These are phyloP conservation scores for Abrostola tripartita DNA, from an alignment of 2,888 invertebrate genomes.

Conservation along the genomic window DNA sequence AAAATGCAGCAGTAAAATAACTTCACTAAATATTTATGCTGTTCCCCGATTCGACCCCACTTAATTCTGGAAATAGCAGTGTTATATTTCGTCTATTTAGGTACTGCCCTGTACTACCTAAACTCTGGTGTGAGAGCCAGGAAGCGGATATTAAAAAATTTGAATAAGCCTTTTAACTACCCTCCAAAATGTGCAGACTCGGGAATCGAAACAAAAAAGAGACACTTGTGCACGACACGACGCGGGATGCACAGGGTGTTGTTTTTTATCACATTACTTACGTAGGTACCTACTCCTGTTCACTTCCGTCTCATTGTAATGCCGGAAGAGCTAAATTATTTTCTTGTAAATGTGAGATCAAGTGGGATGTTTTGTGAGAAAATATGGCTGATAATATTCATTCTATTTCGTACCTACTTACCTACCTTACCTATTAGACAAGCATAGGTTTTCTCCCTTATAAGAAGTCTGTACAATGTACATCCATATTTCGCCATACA, in stretches of 20 bases:
- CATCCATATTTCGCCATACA: too few relatives aligned
- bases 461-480: too few relatives aligned
- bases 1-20: too few relatives aligned
- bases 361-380: constrained; percentile 4
- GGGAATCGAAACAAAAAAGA: constrained; percentile 68
- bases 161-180: constrained; percentile 44
- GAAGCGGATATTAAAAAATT: constrained; percentile 52
- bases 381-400: background rate
- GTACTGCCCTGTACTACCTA: constrained; percentile 2
- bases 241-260: constrained; percentile 68
- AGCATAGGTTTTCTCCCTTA: too few relatives aligned
- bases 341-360: constrained; percentile 19
- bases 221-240: constrained; percentile 72
- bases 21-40: too few relatives aligned
- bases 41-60: too few relatives aligned
- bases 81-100: too few relatives aligned
- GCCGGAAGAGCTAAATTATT: constrained; percentile 62
- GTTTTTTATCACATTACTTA: constrained; percentile 66
- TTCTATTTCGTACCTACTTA: too few relatives aligned
- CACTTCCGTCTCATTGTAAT: constrained; percentile 75
- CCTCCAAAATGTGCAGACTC: constrained; percentile 19
- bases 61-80: too few relatives aligned
- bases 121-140: constrained; percentile 23
- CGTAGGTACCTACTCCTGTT: constrained; percentile 59
- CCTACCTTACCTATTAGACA: too few relatives aligned